phyloP scores from a whole-genome alignment of 1,140 invertebrate species.

The Ceratitis capitata region DNA sequence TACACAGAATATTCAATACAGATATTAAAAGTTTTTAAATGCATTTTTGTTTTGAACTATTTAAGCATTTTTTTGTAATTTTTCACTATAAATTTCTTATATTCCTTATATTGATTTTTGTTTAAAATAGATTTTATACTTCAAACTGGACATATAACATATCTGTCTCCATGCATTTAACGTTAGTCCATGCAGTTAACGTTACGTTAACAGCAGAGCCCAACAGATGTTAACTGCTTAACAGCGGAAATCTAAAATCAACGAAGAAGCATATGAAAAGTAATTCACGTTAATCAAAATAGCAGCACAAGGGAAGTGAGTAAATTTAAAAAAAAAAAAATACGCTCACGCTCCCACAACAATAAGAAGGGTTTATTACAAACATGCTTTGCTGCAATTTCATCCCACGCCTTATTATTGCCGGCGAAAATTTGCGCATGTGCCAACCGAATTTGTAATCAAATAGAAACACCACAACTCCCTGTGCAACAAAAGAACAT shows the following conservation, averaged over 20 bases:
- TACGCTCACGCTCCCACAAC: not conserved
- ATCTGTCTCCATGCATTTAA: not conserved
- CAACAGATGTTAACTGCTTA: not conserved
- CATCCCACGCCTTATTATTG: not conserved
- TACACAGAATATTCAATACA: too few relatives aligned
- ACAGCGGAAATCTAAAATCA: not conserved
- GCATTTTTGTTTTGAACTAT: too few relatives aligned
- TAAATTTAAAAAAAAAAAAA: not conserved
- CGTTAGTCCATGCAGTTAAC: not conserved
- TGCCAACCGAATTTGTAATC: slow-evolving; percentile 7
- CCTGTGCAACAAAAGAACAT: not conserved
- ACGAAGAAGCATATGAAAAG: not conserved
- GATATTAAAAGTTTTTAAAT: too few relatives aligned
- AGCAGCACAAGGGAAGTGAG: not conserved
- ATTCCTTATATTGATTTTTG: not conserved
- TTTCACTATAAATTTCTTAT: too few relatives aligned
- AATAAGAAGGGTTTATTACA: not conserved
- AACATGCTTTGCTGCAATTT: not conserved
- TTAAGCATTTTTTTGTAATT: too few relatives aligned
- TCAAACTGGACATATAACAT: not conserved
- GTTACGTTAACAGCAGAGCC: not conserved
- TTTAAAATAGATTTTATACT: not conserved
- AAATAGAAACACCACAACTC: not conserved
- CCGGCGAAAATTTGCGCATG: not conserved
- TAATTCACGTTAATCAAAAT: not conserved